phyloP scores from a whole-genome alignment of 2,797 vertebrate species.

The Limnodromus scolopaceus region DNA sequence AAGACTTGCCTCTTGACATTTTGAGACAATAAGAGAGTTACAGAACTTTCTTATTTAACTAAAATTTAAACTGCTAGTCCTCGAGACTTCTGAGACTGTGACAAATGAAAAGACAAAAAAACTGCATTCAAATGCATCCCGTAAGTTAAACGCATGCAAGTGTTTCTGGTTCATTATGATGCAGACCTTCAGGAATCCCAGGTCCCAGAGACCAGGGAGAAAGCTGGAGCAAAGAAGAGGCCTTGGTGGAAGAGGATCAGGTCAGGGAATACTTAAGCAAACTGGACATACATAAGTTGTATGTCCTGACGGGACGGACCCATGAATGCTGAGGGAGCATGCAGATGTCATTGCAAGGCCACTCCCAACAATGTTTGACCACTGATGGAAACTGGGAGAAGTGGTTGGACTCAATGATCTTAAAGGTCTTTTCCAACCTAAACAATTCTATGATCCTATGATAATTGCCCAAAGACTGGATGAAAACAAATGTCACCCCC shows the following conservation, averaged over 20 bases:
- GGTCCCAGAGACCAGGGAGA: not conserved
- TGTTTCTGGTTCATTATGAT: not conserved
- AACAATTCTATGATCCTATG: not conserved
- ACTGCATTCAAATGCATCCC: not conserved
- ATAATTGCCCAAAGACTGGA: not conserved
- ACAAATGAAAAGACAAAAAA: not conserved
- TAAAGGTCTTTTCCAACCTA: not conserved
- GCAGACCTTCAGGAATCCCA: not conserved
- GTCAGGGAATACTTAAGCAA: not conserved
- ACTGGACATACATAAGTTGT: not conserved
- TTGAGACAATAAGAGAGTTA: not conserved
- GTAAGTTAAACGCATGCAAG: not conserved
- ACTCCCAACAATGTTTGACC: not conserved
- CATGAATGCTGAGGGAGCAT: fast-evolving
- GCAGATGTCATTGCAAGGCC: not conserved
- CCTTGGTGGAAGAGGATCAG: not conserved
- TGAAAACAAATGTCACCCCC: not conserved
- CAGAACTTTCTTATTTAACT: not conserved
- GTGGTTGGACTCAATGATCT: not conserved
- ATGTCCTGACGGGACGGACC: not conserved
- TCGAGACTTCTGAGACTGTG: not conserved
- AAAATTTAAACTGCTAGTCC: not conserved
- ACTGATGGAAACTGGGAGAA: not conserved
- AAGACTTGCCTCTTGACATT: not conserved
- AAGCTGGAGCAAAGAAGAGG: not conserved